Conservation (phyloP, 2,113 vertebrate species). For the Eulacestoma nigropectus region DNA sequence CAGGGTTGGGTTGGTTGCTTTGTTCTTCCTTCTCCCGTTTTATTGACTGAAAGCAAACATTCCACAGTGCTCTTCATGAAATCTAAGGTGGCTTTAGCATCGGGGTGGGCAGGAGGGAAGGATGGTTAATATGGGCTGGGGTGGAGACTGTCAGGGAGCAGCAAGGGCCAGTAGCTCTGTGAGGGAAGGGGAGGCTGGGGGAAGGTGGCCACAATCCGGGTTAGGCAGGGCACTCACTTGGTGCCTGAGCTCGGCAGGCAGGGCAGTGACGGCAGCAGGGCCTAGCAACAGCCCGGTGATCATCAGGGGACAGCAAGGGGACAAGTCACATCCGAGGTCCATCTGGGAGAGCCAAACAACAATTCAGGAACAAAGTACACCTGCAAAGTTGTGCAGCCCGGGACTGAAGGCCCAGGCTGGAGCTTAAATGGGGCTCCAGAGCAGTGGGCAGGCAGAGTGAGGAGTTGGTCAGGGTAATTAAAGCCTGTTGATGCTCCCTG, state of each 20-base stretch:
- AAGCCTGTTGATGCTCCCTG: background rate
- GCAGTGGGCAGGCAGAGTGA: background rate
- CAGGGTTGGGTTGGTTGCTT: slow-evolving; percentile 53
- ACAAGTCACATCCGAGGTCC: background rate
- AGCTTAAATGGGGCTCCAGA: background rate
- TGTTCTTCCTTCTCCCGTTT: background rate
- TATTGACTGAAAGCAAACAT: background rate
- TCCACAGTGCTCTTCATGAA: background rate
- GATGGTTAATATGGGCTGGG: background rate
- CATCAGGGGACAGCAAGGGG: background rate
- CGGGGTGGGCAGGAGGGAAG: background rate
- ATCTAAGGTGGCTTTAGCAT: background rate
- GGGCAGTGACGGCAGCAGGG: background rate
- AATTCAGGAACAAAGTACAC: background rate
- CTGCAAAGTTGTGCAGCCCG: background rate
- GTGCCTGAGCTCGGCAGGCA: background rate
- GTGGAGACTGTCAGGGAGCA: background rate
- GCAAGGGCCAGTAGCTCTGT: background rate
- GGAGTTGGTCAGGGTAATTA: background rate
- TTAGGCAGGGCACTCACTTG: rapidly evolving
- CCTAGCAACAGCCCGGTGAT: background rate
- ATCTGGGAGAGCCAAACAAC: background rate
- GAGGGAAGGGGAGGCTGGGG: background rate
- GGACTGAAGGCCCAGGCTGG: background rate
- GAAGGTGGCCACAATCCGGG: rapidly evolving